Base-by-base conservation (phyloP, 2,888 invertebrate species). In the Alviniconcha strummeri region DNA sequence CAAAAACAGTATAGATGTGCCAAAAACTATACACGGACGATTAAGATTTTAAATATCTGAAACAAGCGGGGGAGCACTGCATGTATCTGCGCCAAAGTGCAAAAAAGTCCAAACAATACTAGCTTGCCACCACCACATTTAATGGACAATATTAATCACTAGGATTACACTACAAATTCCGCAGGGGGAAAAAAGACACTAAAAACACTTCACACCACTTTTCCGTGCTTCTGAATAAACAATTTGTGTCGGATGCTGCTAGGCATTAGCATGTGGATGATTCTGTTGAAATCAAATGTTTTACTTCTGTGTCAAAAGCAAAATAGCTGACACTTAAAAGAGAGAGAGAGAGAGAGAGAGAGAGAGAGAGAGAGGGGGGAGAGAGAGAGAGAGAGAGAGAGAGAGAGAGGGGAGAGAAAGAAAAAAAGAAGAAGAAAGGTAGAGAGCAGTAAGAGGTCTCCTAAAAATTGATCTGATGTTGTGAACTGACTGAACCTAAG, bases 41-140 rank as follows among this genome's bases (percentile, higher is more conserved):
- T n/a, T 78, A 78, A 60, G 13, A 77, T 57, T 77, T 77, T 19
- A 78, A 77, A 78, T 78, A 19, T 64, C 64, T 78, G 78, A 78
- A 78, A 60, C 56, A 78, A 78, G 78, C 78, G 64, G 78, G 36
- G 78, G 78, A 78, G 78, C 78, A 78, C 78, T 78, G 78, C 78
- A 64, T 60, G 19, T n/a, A 60, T 13, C 60, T 60, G 60, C 60
- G 60, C 60, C 60, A 64, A 78, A 78, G 64, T 78, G 78, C 52
- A 17, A 78, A 56, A 60, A 81, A n/a, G 71, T 71, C 72, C 55
- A 56, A 56, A 72, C 57, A 69, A 81, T 57, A 19, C 81, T 57
- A 72, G 60, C 81, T 72, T 56, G 72, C 74, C 72, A 72, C 81
- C 81, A 71, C 72, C 74, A 81, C 60, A 72, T 81, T 36, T 56